Conservation (phyloP, 2,888 invertebrate species). For the Drosophila testacea region DNA sequence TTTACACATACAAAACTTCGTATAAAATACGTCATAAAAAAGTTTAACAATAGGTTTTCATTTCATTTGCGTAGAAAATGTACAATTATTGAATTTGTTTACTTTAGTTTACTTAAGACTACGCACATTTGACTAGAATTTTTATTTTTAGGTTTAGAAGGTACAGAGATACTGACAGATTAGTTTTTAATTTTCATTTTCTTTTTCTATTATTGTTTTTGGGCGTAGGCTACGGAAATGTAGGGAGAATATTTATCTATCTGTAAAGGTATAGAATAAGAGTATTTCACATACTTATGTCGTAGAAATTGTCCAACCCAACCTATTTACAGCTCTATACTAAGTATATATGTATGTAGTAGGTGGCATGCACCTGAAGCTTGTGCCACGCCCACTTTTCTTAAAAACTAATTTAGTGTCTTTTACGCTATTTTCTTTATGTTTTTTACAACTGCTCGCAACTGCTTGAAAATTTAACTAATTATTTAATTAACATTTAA, state of each 20-base stretch:
- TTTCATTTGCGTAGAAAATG: constrained; percentile 56
- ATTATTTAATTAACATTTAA: constrained; percentile 32
- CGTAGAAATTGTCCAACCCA: constrained; percentile 8
- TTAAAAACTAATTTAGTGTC: constrained; percentile 77
- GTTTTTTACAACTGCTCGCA: constrained; percentile 34
- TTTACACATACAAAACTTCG: constrained; percentile 73
- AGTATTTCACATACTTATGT: constrained; percentile 16
- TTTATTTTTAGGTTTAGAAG: constrained; percentile 71
- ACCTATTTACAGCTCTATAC: constrained; percentile 31
- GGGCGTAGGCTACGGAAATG: constrained; percentile 15
- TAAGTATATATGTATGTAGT: constrained; percentile 11
- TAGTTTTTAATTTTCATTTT: too few relatives aligned
- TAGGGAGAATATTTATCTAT: constrained; percentile 21
- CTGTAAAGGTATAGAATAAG: constrained; percentile 10
- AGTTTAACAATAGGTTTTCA: constrained; percentile 61
- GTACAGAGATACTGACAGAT: constrained; percentile 82
- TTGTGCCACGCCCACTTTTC: constrained; percentile 53
- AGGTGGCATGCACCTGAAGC: constrained; percentile 42
- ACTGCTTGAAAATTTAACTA: constrained; percentile 43
- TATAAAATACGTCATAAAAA: constrained; percentile 70
- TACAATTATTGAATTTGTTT: constrained; percentile 69
- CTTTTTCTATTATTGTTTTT: constrained; percentile 7
- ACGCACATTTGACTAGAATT: constrained; percentile 64
- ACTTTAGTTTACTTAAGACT: constrained; percentile 67
- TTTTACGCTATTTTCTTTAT: constrained; percentile 70